Evolutionary conservation across 2,888 invertebrate species (phyloP), one percentile per base, ranked within the genome.

Genomic region (Galeopsomyia nigrocyanea): DNA sequence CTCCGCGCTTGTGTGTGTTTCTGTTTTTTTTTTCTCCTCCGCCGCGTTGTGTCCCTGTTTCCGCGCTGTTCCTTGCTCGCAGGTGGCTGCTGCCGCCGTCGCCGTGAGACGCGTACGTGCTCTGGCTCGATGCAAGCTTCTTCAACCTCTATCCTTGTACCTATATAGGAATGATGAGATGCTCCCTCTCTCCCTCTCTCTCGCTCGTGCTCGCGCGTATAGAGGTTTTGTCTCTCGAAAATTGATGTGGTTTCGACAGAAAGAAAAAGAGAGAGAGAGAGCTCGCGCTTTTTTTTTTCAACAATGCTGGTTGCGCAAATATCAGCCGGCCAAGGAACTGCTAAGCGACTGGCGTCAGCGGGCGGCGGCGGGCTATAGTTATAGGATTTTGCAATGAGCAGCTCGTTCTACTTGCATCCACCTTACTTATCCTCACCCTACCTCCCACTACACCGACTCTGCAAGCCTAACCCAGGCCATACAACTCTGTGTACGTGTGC

Each of bases 401-500:
- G 78, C 76, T 78, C 79, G 80, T 83, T 83, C 82, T 75, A 82
- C 83, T 83, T 81, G 82, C 79, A 79, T 80, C 80, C 79, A 78
- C 77, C 75, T 75, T 78, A 75, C 65, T 65, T 71, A 71, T 65
- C 71, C 65, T 64, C 50, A 39, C 17, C 63, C 62, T 63, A 46
- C 53, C 39, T 60, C 46, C 63, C 62, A n/a, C 31, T 19, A 21
- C 22, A 62, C 5, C 49, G 22, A 14, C 26, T n/a, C n/a, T n/a
- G n/a, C 49, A 62, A 49, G 56, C 65, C 65, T 53, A 55, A 64
- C 55, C 55, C 46, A 19, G 49, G 49, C 21, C n/a, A 13, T 39
- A 68, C 71, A 68, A 49, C 76, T 65, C 71, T 68, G 73, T 71
- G 68, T 73, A 70, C 14, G 55, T 31, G 47, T n/a, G 62, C 62